Conservation (phyloP, 2,888 invertebrate species). For the Podabrus alpinus region DNA sequence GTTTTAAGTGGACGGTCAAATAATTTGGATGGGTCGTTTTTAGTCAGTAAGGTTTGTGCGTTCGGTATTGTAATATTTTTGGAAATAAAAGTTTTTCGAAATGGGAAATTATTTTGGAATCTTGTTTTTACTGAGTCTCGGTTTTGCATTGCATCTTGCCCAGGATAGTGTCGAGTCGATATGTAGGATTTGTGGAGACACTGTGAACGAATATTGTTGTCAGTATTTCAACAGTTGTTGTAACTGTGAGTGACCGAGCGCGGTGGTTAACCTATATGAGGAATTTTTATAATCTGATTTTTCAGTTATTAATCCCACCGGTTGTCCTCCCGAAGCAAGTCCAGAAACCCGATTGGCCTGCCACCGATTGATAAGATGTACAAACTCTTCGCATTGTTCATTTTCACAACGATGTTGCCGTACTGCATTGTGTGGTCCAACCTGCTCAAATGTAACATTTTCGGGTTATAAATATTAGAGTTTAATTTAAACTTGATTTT, state of each 20-base stretch:
- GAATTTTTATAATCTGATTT: not conserved
- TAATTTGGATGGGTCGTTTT: not conserved
- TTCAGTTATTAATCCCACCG: constrained; percentile 29
- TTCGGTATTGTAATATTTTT: not conserved
- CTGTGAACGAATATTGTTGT: constrained; percentile 32
- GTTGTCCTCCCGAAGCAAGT: constrained; percentile 33
- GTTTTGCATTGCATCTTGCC: not conserved
- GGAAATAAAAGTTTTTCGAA: not conserved
- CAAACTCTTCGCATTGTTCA: constrained; percentile 19
- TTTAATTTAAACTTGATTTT: no score
- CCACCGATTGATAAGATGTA: constrained; percentile 14
- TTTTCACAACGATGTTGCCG: constrained; percentile 22
- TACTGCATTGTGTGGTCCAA: constrained; percentile 23
- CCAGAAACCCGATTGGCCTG: constrained; percentile 30
- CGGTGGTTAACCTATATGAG: not conserved
- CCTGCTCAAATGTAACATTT: constrained; percentile 16
- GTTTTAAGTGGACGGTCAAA: not conserved
- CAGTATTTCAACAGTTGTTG: constrained; percentile 33
- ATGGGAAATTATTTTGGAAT: not conserved
- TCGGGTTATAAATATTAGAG: constrained; percentile 10
- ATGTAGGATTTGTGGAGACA: constrained; percentile 34
- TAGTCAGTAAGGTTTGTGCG: not conserved
- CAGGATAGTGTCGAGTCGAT: constrained; percentile 30
- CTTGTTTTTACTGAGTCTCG: not conserved
- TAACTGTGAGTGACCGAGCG: constrained; percentile 35